Conservation (phyloP, 2,113 vertebrate species). For the Rattus rattus region DNA sequence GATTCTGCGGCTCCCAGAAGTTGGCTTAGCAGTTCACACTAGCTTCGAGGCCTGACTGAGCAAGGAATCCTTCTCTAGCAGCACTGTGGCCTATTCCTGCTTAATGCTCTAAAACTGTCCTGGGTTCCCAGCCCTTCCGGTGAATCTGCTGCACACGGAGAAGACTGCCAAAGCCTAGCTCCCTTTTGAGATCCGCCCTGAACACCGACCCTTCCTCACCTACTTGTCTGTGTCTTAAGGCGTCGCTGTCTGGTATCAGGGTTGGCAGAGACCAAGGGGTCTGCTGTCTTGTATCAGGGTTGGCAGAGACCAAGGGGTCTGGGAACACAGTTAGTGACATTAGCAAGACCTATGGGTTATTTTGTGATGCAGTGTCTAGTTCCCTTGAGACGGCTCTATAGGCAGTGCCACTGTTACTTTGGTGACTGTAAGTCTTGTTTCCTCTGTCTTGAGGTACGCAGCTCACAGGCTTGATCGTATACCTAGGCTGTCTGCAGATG, state of each 20-base stretch:
- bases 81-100: background rate
- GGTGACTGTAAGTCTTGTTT: background rate
- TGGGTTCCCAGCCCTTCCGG: background rate
- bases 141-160: background rate
- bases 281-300: constrained; percentile 66
- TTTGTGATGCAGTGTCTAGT: background rate
- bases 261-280: background rate
- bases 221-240: constrained; percentile 17
- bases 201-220: background rate
- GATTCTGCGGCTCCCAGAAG: background rate
- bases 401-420: background rate
- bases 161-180: background rate
- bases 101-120: background rate
- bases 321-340: background rate
- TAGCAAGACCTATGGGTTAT: background rate
- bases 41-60: background rate
- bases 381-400: background rate
- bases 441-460: background rate
- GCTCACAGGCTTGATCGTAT: background rate
- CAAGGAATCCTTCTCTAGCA: background rate
- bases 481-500: background rate
- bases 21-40: background rate
- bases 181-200: background rate
- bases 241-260: constrained; percentile 68
- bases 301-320: background rate